These are phyloP conservation scores for Metridium senile DNA, from an alignment of 92 coral and sea anemone species.

Conservation along the genomic window DNA sequence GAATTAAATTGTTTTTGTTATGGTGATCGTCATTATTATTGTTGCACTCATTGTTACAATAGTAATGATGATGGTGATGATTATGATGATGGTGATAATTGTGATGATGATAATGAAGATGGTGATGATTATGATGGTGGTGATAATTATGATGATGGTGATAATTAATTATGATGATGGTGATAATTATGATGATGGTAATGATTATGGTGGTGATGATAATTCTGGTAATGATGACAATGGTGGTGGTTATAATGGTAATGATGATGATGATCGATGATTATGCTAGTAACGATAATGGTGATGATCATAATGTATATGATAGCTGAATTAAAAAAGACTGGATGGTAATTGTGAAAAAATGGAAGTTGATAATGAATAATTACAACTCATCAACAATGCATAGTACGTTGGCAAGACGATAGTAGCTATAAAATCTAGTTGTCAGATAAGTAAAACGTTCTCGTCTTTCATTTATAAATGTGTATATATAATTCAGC, in stretches of 20 bases:
- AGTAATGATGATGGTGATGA: background rate
- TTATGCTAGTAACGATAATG: background rate
- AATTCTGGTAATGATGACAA: background rate
- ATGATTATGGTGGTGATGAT: background rate
- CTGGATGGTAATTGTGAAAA: background rate
- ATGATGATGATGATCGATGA: background rate
- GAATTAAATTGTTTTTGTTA: background rate
- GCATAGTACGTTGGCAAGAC: too few species aligned
- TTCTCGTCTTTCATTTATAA: too few species aligned
- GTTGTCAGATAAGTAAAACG: too few species aligned
- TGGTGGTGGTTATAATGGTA: conserved; percentile 3
- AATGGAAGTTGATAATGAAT: background rate
- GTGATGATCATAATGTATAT: background rate
- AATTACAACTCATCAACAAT: too few species aligned
- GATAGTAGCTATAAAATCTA: too few species aligned
- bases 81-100: background rate
- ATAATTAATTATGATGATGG: background rate
- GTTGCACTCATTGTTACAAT: background rate
- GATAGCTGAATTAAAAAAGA: too few species aligned
- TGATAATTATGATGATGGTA: background rate
- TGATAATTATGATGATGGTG: background rate
- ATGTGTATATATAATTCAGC: too few species aligned
- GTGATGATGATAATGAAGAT: background rate
- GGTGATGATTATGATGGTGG: background rate
- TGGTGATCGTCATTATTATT: background rate